Conservation (phyloP, 2,888 invertebrate species). For the Parnassius mnemosyne region DNA sequence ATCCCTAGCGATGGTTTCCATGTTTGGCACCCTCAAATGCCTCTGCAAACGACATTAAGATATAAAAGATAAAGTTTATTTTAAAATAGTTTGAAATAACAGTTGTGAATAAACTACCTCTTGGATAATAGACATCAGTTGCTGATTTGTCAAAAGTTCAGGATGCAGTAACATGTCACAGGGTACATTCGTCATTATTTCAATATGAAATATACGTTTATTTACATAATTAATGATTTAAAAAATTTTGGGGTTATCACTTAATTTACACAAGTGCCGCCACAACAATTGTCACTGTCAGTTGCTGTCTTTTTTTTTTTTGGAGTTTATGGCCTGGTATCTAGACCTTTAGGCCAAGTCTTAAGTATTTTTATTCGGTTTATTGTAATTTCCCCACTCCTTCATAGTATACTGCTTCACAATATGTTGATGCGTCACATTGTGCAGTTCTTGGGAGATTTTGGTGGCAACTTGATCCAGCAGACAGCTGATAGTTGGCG, state of each 20-base stretch:
- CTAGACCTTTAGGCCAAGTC: too few species aligned
- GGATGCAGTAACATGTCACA: constrained; percentile 71
- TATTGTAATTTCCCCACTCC: too few species aligned
- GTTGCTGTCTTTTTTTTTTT: neutral
- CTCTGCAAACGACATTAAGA: constrained; percentile 43
- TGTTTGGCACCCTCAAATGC: constrained; percentile 54
- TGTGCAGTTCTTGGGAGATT: too few species aligned
- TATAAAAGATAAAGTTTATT: constrained; percentile 11
- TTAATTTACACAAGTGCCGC: constrained; percentile 23
- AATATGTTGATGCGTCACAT: too few species aligned
- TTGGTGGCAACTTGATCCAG: too few species aligned
- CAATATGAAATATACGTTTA: neutral
- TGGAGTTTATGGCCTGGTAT: too few species aligned
- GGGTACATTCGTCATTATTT: constrained; percentile 52
- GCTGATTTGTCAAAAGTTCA: constrained; percentile 65
- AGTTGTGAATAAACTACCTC: constrained; percentile 52
- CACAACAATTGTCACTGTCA: constrained; percentile 25
- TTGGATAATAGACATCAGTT: constrained; percentile 59
- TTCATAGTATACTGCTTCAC: too few species aligned
- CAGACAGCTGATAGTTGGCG: too few species aligned
- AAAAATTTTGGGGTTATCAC: neutral
- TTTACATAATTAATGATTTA: neutral
- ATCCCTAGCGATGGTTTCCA: constrained; percentile 54
- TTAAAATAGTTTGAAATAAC: constrained; percentile 15
- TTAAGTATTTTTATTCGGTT: too few species aligned